Conservation (phyloP, 2,797 vertebrate genomes). For the Todus mexicanus region DNA sequence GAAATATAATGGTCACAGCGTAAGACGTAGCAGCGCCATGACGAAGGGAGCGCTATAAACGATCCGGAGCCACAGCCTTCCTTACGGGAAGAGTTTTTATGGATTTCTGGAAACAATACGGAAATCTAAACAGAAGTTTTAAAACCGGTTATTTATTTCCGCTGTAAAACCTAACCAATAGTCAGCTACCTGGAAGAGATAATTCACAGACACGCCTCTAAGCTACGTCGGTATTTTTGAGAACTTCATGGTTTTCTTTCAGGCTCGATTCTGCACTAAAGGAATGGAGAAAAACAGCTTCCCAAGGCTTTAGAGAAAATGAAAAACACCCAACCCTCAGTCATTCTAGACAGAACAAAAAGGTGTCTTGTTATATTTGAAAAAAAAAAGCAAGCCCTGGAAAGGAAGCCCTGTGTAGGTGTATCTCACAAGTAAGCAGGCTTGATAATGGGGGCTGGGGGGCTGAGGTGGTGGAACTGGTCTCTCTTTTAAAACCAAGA, state of each 20-base stretch:
- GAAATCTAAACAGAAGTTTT: background rate
- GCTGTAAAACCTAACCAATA: background rate
- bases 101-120: background rate
- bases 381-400: background rate
- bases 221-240: background rate
- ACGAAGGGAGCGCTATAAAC: background rate
- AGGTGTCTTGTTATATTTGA: background rate
- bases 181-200: background rate
- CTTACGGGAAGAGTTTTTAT: background rate
- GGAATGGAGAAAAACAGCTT: background rate
- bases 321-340: background rate
- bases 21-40: background rate
- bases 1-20: background rate
- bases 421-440: background rate
- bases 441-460: background rate
- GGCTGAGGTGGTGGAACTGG: background rate
- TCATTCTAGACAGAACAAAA: background rate
- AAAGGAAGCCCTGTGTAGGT: background rate
- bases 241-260: background rate
- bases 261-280: background rate
- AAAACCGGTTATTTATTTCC: background rate
- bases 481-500: background rate
- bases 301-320: background rate
- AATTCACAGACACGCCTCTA: background rate
- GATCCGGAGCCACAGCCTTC: background rate